These are phyloP conservation scores for Atethmia centrago DNA, from an alignment of 2,888 invertebrate genomes.

Conservation along the genomic window DNA sequence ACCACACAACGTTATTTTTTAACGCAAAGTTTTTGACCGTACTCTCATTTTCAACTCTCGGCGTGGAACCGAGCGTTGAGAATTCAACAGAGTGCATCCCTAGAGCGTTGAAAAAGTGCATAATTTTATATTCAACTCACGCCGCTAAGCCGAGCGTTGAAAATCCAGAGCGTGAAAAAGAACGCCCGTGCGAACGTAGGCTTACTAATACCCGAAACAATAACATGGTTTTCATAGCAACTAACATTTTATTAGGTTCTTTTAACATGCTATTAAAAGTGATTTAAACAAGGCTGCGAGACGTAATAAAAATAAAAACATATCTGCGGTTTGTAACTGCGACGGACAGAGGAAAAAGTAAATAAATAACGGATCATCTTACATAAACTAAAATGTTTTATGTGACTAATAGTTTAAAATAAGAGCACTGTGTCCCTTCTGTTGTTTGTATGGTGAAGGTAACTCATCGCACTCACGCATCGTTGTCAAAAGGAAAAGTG, in stretches of 20 bases:
- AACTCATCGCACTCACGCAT: not conserved
- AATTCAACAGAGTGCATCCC: too few species aligned
- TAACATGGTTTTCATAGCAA: slow-evolving; percentile 52
- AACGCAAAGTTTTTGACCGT: too few species aligned
- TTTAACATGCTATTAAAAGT: slow-evolving; percentile 65
- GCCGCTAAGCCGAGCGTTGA: too few species aligned
- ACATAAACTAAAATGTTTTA: slow-evolving; percentile 31
- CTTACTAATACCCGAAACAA: slow-evolving; percentile 30
- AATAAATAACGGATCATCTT: slow-evolving; percentile 53
- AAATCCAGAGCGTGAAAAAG: too few species aligned
- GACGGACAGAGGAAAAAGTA: slow-evolving; percentile 17
- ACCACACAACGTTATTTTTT: too few species aligned
- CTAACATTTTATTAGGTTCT: slow-evolving; percentile 57
- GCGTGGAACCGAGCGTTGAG: too few species aligned
- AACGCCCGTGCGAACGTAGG: too few species aligned
- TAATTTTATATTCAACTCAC: too few species aligned
- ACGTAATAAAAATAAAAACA: slow-evolving; percentile 50
- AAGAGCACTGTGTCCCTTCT: not conserved
- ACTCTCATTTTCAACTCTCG: too few species aligned
- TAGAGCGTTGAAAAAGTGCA: too few species aligned
- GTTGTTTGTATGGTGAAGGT: not conserved
- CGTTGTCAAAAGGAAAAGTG: not conserved
- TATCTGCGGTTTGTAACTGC: slow-evolving; percentile 43
- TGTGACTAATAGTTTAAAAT: slow-evolving; percentile 20
- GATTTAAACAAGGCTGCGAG: slow-evolving; percentile 59